Base-by-base conservation (phyloP, 2,113 vertebrate genomes). In the Synodontis membranacea region DNA sequence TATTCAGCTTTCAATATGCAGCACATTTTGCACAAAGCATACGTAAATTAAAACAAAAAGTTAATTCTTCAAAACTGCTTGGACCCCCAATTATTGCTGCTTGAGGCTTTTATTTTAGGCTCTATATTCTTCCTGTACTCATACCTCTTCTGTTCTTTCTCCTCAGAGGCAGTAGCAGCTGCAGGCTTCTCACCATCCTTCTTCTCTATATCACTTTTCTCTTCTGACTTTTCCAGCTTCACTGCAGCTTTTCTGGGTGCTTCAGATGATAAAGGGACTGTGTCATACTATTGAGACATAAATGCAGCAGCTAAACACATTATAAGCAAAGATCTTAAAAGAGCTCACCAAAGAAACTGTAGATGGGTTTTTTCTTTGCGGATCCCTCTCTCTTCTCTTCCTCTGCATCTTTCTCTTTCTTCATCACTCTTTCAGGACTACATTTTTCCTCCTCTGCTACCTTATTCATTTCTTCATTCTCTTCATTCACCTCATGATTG, bases 301-400 rank as follows among this genome's bases (percentile, higher is more conserved):
- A 44, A 52, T 52, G 48, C n/a, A 37, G 31, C 15, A 10, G 34
- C 44, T 82, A 46, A 44, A 82, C 15, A 64, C 37, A 11, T 54
- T 54, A 46, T 17, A 64, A 25, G 79, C 31, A 39, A 50, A 82
- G 83, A n/a, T 48, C 68, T 54, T 87, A 87, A 76, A 62, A 64
- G 48, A 84, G 6, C 93, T 95, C 91, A 97, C 96, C 91, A 92
- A 97, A 97, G 93, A 97, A 97, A 90, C 92, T 96, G 94, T 93
- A 96, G 92, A 97, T 93, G 0, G 91, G 87, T 54, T 90, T 84
- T 86, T 94, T 94, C 88, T 92, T 94, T 42, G 90, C 79, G 1
- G 86, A 46, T 83, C 86, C 91, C 86, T 84, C 92, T 25, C 4
- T 78, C 91, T 84, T 90, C 82, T 91, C 89, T 70, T 91, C 91